Conservation (phyloP, 2,888 invertebrate species). For the Netelia melanura region DNA sequence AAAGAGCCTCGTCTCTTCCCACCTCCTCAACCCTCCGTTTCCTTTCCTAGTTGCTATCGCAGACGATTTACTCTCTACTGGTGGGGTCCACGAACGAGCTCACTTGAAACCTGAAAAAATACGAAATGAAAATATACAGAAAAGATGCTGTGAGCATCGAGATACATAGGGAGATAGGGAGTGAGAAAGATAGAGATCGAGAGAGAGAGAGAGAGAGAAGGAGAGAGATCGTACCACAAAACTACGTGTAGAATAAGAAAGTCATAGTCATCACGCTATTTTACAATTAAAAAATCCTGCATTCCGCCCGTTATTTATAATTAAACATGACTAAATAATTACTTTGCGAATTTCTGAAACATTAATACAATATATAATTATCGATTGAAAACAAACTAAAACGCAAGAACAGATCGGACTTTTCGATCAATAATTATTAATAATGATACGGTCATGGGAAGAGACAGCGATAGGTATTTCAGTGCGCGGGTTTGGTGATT, state of each 20-base stretch:
- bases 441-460: too few relatives aligned
- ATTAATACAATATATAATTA: neutral
- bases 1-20: neutral
- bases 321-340: neutral
- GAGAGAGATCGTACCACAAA: neutral
- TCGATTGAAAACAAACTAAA: neutral
- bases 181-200: conserved; percentile 1
- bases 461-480: too few relatives aligned
- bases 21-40: conserved; percentile 12
- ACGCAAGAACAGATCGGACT: neutral
- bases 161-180: conserved; percentile 21
- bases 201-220: conserved; percentile 6
- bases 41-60: conserved; percentile 39
- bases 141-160: conserved; percentile 43
- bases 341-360: neutral
- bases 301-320: neutral
- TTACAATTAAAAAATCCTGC: neutral
- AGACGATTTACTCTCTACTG: conserved; percentile 49
- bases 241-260: neutral
- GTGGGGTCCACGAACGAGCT: conserved; percentile 41
- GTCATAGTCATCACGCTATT: neutral
- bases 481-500: too few relatives aligned
- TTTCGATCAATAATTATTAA: neutral
- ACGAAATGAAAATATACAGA: conserved; percentile 54
- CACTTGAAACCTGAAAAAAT: conserved; percentile 52